Evolutionary conservation across 2,888 invertebrate genomes (phyloP).

Genomic region (Coleophora flavipennella): DNA sequence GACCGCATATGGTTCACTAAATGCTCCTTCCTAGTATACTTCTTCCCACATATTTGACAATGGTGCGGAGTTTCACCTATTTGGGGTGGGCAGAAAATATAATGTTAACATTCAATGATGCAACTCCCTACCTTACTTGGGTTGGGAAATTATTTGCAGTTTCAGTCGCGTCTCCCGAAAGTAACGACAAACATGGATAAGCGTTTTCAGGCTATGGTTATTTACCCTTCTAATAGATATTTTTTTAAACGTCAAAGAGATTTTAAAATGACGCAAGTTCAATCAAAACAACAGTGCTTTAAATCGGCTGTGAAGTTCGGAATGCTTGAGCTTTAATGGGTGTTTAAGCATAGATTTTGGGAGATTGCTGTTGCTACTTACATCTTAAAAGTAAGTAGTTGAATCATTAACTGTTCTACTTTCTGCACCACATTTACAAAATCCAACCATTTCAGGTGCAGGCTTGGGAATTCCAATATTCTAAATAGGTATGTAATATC

Average conservation of each 20-base stretch:
- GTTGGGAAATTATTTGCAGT: slow-evolving; percentile 32
- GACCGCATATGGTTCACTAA: slow-evolving; percentile 90
- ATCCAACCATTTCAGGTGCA: slow-evolving; percentile 46
- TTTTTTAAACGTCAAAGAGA: no score
- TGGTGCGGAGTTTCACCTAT: slow-evolving; percentile 89
- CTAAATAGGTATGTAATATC: no score
- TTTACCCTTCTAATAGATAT: no score
- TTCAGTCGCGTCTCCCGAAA: slow-evolving; percentile 15
- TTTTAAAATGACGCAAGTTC: no score
- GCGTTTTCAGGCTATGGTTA: not conserved
- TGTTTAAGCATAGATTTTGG: not conserved
- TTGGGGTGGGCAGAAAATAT: slow-evolving; percentile 63
- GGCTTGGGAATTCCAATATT: slow-evolving; percentile 43
- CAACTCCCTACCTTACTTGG: slow-evolving; percentile 59
- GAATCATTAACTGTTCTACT: slow-evolving; percentile 64
- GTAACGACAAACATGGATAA: not conserved
- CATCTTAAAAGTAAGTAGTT: slow-evolving; percentile 41
- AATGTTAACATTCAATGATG: slow-evolving; percentile 69
- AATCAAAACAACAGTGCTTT: not conserved
- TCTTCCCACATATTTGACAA: slow-evolving; percentile 89
- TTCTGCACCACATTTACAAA: slow-evolving; percentile 55
- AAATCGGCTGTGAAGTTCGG: not conserved
- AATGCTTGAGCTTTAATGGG: not conserved
- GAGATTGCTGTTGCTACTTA: slow-evolving; percentile 1
- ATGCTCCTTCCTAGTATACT: slow-evolving; percentile 91